Evolutionary conservation across 2,888 invertebrate species (phyloP).

Genomic region (Coenonympha glycerion): DNA sequence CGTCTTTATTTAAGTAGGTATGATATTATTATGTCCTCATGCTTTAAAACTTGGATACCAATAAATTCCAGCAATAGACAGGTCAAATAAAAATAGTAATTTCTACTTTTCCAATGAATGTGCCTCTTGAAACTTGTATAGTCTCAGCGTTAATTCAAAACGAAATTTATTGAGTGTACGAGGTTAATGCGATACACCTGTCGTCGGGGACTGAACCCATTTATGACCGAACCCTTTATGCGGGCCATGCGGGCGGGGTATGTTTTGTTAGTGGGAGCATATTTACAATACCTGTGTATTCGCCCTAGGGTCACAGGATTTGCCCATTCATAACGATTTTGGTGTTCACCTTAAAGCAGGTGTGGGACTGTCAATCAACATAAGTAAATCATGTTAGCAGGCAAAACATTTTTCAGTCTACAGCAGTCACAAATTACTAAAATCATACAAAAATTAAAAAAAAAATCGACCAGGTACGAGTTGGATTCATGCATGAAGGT

Average conservation of each 20-base stretch:
- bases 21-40: too few species aligned
- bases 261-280: conserved; percentile 7
- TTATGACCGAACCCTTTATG: conserved; percentile 9
- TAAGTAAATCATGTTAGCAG: too few species aligned
- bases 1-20: too few species aligned
- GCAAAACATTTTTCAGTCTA: too few species aligned
- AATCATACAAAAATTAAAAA: too few species aligned
- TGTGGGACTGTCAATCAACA: too few species aligned
- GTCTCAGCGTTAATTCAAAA: conserved; percentile 1
- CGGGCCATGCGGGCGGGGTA: conserved; percentile 1
- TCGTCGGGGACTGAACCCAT: conserved; percentile 31
- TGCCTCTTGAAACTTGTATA: neutral
- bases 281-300: conserved; percentile 4
- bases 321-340: neutral
- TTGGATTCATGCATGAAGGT: too few species aligned
- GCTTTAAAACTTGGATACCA: too few species aligned
- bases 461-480: too few species aligned
- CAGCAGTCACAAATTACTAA: too few species aligned
- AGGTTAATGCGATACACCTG: conserved; percentile 30
- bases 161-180: conserved; percentile 13
- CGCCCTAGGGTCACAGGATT: neutral
- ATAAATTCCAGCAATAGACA: too few species aligned
- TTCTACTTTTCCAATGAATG: neutral
- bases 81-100: neutral
- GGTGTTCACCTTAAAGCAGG: neutral